Percentiles rank a stretch among this genome's conserved stretches.
These are phyloP conservation scores for Wiebesia pumilae DNA, from an alignment of 1,140 invertebrate genomes.

Conservation along the genomic window DNA sequence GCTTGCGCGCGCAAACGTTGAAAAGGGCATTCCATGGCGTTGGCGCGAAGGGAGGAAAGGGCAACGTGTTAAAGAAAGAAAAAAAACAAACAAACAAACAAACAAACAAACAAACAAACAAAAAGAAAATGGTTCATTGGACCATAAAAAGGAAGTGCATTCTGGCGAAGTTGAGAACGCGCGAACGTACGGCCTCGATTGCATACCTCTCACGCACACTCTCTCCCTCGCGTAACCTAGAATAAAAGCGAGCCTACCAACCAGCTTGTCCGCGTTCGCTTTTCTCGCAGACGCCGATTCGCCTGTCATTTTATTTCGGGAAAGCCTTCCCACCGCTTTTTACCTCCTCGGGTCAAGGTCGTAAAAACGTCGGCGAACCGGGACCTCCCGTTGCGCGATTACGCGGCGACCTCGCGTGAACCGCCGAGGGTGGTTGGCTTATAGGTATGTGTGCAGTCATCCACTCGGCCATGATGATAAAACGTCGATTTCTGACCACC, in stretches of 20 bases:
- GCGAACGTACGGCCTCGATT: neutral
- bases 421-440: no score
- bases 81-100: no score
- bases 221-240: neutral
- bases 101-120: no score
- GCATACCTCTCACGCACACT: neutral
- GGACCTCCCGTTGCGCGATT: neutral
- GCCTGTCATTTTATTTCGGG: neutral
- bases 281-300: neutral
- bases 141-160: conserved; percentile 35
- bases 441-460: no score
- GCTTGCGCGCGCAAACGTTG: no score
- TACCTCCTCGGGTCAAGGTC: neutral
- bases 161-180: conserved; percentile 9
- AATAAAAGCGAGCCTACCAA: neutral
- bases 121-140: conserved; percentile 31
- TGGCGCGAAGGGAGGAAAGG: neutral
- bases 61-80: neutral
- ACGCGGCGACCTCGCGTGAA: no score
- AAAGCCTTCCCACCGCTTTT: neutral
- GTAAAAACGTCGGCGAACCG: neutral
- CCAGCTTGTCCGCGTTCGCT: neutral
- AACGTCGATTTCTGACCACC: neutral
- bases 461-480: neutral
- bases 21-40: neutral